Evolutionary conservation across 2,888 invertebrate genomes (phyloP).

Genomic region (Melitaea athalia): DNA sequence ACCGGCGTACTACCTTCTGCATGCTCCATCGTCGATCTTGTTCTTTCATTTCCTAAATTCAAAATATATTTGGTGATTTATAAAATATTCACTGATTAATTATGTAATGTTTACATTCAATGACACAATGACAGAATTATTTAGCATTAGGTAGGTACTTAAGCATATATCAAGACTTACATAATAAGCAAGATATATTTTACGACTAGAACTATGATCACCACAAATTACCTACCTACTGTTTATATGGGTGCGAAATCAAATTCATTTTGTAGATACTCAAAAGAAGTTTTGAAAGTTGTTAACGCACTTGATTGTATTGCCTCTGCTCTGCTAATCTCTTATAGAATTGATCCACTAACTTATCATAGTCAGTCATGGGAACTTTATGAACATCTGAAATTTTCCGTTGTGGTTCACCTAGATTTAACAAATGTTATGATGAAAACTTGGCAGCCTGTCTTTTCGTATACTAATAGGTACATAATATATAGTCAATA

Average conservation of each 20-base stretch:
- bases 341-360: slow-evolving; percentile 79
- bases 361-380: slow-evolving; percentile 78
- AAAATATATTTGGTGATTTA: neutral
- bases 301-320: slow-evolving; percentile 64
- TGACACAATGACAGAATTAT: too few relatives aligned
- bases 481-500: too few relatives aligned
- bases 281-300: neutral
- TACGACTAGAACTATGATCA: too few relatives aligned
- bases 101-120: too few relatives aligned
- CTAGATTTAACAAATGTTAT: slow-evolving; percentile 41
- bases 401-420: slow-evolving; percentile 59
- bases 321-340: slow-evolving; percentile 75
- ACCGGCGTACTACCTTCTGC: slow-evolving; percentile 76
- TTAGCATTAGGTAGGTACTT: too few relatives aligned
- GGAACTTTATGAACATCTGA: slow-evolving; percentile 52
- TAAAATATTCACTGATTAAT: neutral
- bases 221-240: too few relatives aligned
- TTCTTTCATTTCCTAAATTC: slow-evolving; percentile 75
- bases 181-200: too few relatives aligned
- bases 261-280: too few relatives aligned
- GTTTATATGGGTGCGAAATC: too few relatives aligned
- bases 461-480: neutral
- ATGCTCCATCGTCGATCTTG: slow-evolving; percentile 80
- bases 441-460: neutral
- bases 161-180: too few relatives aligned